A percentile compares a stretch with the other conserved stretches of the same genome.
Evolutionary conservation across 2,797 vertebrate genomes (phyloP).

Genomic region (Sebastes jordani): DNA sequence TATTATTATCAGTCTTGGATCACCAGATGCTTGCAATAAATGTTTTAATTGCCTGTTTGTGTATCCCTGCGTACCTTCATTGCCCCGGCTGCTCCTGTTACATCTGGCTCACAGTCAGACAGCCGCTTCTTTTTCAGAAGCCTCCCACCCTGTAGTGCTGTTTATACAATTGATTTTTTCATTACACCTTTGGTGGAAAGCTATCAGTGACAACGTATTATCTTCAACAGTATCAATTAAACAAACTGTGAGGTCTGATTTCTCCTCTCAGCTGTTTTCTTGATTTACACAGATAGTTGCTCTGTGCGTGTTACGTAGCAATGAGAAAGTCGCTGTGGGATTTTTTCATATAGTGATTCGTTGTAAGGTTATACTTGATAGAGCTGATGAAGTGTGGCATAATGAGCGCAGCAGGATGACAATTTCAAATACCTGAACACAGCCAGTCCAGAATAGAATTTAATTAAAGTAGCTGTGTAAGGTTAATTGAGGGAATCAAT

Average conservation of each 20-base stretch:
- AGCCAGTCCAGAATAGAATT: conserved; percentile 23
- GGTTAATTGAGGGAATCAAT: conserved; percentile 38
- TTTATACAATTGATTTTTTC: not conserved
- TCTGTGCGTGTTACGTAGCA: not conserved
- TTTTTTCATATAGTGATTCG: not conserved
- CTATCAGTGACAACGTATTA: not conserved
- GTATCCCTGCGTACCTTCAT: conserved; percentile 1
- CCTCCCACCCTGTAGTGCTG: not conserved
- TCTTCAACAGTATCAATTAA: not conserved
- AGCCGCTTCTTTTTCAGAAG: conserved; percentile 4
- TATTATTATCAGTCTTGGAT: conserved; percentile 35
- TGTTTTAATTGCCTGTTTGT: conserved; percentile 46
- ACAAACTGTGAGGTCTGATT: not conserved
- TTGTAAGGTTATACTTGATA: not conserved
- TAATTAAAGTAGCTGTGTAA: conserved; percentile 26
- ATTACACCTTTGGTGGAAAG: not conserved
- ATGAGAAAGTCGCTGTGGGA: not conserved
- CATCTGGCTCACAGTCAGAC: conserved; percentile 24
- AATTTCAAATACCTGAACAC: conserved; percentile 17
- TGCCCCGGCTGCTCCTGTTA: conserved; percentile 24
- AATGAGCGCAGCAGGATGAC: conserved; percentile 4
- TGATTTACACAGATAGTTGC: not conserved
- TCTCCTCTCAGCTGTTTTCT: not conserved
- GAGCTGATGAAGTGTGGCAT: conserved; percentile 1
- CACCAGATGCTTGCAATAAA: conserved; percentile 44